Conservation (phyloP, 1,140 invertebrate species). For the Atta colombica region DNA sequence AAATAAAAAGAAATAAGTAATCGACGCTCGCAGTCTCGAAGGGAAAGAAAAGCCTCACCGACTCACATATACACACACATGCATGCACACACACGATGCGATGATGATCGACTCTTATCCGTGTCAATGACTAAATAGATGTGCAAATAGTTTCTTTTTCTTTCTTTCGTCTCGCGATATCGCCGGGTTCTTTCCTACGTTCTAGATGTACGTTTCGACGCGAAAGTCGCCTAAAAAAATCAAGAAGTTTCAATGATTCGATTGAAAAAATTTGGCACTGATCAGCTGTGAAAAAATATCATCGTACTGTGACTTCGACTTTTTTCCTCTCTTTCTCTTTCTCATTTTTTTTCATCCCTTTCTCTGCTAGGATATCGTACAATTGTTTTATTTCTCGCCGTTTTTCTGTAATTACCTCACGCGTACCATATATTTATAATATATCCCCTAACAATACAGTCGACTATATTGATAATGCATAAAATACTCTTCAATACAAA, state of each 20-base stretch:
- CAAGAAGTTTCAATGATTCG: conserved; percentile 68
- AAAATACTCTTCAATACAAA: conserved; percentile 75
- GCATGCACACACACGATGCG: background rate
- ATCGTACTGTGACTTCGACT: conserved; percentile 53
- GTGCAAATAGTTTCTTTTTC: conserved; percentile 7
- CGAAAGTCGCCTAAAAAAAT: conserved; percentile 34
- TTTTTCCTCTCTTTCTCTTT: background rate
- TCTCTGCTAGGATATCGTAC: conserved; percentile 50
- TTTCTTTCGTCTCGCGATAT: conserved; percentile 10
- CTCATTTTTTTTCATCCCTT: conserved; percentile 24
- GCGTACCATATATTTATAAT: conserved; percentile 41
- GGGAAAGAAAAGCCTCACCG: conserved; percentile 53
- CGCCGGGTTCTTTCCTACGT: conserved; percentile 14
- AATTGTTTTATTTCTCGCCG: conserved; percentile 34
- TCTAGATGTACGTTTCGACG: background rate
- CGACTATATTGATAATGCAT: conserved; percentile 72
- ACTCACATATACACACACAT: conserved; percentile 25
- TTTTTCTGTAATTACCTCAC: conserved; percentile 43
- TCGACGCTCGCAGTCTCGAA: conserved; percentile 64
- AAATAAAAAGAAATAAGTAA: conserved; percentile 8
- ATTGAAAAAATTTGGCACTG: conserved; percentile 80
- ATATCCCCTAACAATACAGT: conserved; percentile 68
- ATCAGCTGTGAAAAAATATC: conserved; percentile 80
- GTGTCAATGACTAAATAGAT: conserved; percentile 41
- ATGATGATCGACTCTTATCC: conserved; percentile 16